Evolutionary conservation across 2,888 invertebrate species (phyloP), one percentile per base, ranked within the genome.

Genomic region (Ligdia adustata): DNA sequence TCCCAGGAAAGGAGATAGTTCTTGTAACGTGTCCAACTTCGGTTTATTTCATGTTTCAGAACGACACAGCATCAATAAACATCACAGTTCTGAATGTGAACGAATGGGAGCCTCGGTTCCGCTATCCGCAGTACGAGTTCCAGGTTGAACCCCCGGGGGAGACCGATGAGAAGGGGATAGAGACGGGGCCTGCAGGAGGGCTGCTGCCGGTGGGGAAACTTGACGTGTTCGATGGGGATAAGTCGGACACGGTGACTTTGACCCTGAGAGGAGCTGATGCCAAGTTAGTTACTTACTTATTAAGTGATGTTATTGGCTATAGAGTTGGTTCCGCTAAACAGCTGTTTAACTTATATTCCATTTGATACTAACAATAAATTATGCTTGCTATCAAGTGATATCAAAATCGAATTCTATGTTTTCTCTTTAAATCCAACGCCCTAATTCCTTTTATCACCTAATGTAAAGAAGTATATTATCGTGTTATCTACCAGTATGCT

Each of bases 21-120:
- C n/a, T n/a, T n/a, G n/a, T n/a, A n/a, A n/a, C n/a, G n/a, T n/a
- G n/a, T n/a, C n/a, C n/a, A n/a, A n/a, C n/a, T n/a, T n/a, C n/a
- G n/a, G n/a, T n/a, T n/a, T n/a, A n/a, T n/a, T n/a, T n/a, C n/a
- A 1, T 9, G 0, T 80, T 84, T 1, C 82, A 96, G 95, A 97
- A 97, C 78, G 96, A 97, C 75, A 96, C 96, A 0, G 94, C 97
- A 0, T 92, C 94, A 4, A 93, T 97, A 2, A 95, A 95, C 66
- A 91, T 98, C 15, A 94, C 95, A 1, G 95, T 98, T 9, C 88
- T 94, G 62, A 95, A 97, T 77, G 95, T 97, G 4, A 98, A 98
- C 83, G 97, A 98, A 75, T 97, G 97, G 97, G 97, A 97, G 79
- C 98, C 98, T 0, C 92, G 96, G 44, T 98, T 98, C 87, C 93